Percentiles rank a stretch among this genome's conserved stretches.
These are phyloP conservation scores for Aspidoscelis tigris DNA, from an alignment of 2,113 vertebrate genomes.

Conservation along the genomic window DNA sequence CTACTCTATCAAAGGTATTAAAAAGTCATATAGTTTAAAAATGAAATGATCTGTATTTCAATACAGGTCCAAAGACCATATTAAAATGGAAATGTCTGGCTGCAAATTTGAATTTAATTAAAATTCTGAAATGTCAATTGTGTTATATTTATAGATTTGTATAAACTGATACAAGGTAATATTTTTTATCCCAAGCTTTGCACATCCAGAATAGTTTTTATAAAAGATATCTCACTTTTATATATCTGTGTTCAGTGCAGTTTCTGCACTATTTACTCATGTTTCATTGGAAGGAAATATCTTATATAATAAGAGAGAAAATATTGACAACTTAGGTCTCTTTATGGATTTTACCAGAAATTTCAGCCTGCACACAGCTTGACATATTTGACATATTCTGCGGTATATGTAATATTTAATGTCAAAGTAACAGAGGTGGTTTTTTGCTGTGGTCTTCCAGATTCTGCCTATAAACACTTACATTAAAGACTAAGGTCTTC, in stretches of 20 bases:
- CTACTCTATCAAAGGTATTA: too few species aligned
- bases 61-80: background rate
- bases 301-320: constrained; percentile 4
- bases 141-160: constrained; percentile 5
- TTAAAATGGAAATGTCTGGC: background rate
- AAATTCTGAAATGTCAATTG: background rate
- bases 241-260: constrained; percentile 7
- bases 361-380: background rate
- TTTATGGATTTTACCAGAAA: constrained; percentile 12
- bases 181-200: constrained; percentile 21
- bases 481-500: background rate
- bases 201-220: background rate
- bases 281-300: background rate
- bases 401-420: background rate
- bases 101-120: background rate
- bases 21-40: background rate
- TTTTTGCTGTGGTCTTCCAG: background rate
- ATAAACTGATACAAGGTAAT: constrained; percentile 17
- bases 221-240: constrained; percentile 5
- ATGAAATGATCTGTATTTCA: background rate
- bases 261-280: background rate
- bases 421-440: constrained; percentile 7
- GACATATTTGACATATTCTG: constrained; percentile 1
- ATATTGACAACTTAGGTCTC: background rate
- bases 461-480: background rate